phyloP scores from a whole-genome alignment of 2,113 vertebrate species.

The Arizona elegans region DNA sequence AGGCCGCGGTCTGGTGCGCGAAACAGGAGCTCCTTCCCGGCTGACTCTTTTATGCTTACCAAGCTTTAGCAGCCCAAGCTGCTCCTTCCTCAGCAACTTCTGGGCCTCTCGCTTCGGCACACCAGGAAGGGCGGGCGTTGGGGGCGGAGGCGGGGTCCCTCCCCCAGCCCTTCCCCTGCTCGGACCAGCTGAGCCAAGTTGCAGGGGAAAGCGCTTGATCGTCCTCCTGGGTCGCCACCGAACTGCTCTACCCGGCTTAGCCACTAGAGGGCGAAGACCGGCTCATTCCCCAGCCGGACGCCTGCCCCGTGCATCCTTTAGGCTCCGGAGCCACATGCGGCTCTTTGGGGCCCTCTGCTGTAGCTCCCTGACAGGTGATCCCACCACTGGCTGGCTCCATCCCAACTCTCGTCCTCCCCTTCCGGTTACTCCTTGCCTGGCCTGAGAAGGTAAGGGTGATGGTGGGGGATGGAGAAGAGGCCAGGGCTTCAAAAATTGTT shows the following conservation, averaged over 20 bases:
- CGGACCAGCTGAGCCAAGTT: background rate
- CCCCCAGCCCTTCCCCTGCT: background rate
- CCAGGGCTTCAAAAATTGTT: too few species aligned
- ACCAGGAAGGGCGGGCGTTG: background rate
- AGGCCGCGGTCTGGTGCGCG: background rate
- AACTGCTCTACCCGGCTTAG: background rate
- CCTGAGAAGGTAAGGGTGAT: too few species aligned
- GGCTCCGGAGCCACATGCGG: too few species aligned
- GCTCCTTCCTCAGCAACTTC: background rate
- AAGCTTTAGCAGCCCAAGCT: background rate
- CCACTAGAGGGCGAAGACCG: background rate
- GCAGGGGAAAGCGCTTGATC: accelerated
- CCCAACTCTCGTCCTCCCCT: too few species aligned
- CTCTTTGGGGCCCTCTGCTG: too few species aligned
- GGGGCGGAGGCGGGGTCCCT: background rate
- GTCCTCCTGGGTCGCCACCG: too few species aligned
- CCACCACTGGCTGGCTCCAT: too few species aligned
- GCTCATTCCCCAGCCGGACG: background rate
- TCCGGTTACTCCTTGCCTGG: too few species aligned
- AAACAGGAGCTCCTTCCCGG: accelerated
- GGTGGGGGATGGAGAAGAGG: too few species aligned
- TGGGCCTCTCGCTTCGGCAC: background rate
- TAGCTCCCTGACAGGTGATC: too few species aligned
- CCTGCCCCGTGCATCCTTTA: background rate
- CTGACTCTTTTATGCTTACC: background rate